A percentile compares a stretch with the other conserved stretches of the same genome.
Conservation (phyloP, 2,888 invertebrate species). For the Athetis lepigone region DNA sequence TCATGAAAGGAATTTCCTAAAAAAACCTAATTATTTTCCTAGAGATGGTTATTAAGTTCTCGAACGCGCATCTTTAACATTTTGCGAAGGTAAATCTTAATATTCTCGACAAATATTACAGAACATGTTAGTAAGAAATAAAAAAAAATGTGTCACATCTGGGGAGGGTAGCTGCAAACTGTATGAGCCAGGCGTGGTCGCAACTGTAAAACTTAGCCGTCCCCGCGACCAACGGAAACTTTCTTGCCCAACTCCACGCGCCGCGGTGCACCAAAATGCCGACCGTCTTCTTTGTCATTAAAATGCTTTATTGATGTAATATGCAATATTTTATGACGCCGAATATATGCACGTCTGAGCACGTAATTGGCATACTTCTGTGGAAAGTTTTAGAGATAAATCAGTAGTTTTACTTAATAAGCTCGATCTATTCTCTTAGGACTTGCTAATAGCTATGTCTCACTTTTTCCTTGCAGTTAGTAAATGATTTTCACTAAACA, state of each 20-base stretch:
- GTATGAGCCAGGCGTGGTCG: conserved; percentile 76
- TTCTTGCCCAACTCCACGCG: conserved; percentile 70
- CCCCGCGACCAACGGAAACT: conserved; percentile 71
- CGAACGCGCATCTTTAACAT: conserved; percentile 48
- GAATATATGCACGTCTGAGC: conserved; percentile 65
- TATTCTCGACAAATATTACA: conserved; percentile 53
- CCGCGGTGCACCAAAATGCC: conserved; percentile 68
- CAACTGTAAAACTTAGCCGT: conserved; percentile 77
- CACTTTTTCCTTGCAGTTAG: conserved; percentile 15
- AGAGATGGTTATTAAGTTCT: conserved; percentile 32
- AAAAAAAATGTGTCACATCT: conserved; percentile 70
- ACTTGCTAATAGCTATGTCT: conserved; percentile 15
- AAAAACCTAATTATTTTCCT: conserved; percentile 16
- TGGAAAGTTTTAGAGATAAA: conserved; percentile 54
- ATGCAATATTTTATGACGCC: conserved; percentile 68
- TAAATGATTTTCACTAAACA: conserved; percentile 17
- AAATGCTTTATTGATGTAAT: conserved; percentile 78
- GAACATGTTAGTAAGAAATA: conserved; percentile 50
- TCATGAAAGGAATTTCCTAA: conserved; percentile 12
- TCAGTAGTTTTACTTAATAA: conserved; percentile 41
- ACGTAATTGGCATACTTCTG: conserved; percentile 59
- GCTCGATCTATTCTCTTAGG: conserved; percentile 26
- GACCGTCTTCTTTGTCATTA: conserved; percentile 73
- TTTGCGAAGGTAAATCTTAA: conserved; percentile 6
- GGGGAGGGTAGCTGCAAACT: conserved; percentile 66